Base-by-base conservation (phyloP, 2,113 vertebrate genomes). In the Neotoma lepida region DNA sequence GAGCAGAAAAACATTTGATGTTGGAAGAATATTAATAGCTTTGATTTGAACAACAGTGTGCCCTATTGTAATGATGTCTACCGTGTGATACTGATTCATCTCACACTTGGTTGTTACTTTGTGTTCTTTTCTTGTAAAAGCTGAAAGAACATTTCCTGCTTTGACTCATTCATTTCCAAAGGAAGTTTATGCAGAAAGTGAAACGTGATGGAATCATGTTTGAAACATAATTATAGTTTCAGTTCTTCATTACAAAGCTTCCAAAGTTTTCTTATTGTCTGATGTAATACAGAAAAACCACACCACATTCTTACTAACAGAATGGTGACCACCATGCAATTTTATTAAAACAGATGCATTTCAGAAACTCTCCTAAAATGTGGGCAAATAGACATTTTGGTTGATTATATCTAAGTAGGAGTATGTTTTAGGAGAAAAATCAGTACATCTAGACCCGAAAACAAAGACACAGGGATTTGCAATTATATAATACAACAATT, bases 181-280 rank as follows among this genome's bases (percentile, higher is more conserved):
- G 64, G 70, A 46, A 85, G 46, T 95, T 96, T 92, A 94, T 89
- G 84, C 85, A 94, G 95, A 97, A 96, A 97, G 96, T 92, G 94
- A 96, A 95, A 92, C 13, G 81, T 94, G 91, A 74, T 89, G 54
- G 86, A 64, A 68, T 94, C 76, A 88, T 94, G 61, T 66, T 77
- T 76, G 70, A 95, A 56, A 12, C 66, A 35, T 73, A 88, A 95
- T 93, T 92, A 93, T 18, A 96, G 80, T 61, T 86, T 94, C 56
- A 28, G 41, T n/a, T 93, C 54, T 92, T 95, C 66, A 92, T 91
- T 92, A 88, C 4, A 51, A 91, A 92, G 15, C 35, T 81, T 78
- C 41, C 80, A 74, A 9, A 76, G 66, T n/a, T 96, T 88, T 68
- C 71, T 93, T 81, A 71, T 76, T 96, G 78, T 86, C 58, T 95